Evolutionary conservation across 2,113 vertebrate genomes (phyloP), one percentile per base, ranked within the genome.

Genomic region (Corythornis cristatus): DNA sequence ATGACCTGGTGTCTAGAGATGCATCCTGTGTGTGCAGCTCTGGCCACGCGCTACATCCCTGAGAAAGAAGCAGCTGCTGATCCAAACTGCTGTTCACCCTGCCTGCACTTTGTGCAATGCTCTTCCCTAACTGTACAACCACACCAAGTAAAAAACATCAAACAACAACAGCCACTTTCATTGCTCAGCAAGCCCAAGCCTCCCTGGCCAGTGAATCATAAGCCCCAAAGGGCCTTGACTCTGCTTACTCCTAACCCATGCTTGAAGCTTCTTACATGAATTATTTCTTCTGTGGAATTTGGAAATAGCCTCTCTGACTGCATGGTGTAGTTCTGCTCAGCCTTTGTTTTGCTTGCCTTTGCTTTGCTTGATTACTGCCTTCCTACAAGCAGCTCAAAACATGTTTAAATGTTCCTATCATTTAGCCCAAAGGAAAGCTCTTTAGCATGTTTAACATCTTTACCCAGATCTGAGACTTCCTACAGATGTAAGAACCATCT

Each of bases 371-470:
- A 46, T 85, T 83, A 75, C 54, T 77, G 43, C 53, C 76, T 90
- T 78, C 33, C 88, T 42, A 56, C 15, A 66, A 90, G 65, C 73
- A 91, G 46, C 46, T 58, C 85, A 89, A 89, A 84, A 23, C 25
- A 9, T 14, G 19, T 70, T 89, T 88, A 93, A 89, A 56, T 95
- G 88, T 88, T 83, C 60, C 72, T 33, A 42, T 48, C 64, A 35
- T 54, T 88, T 83, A 91, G 72, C 83, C 76, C 4, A 5, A 81
- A 94, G 92, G 76, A 89, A 96, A 96, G 61, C 72, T 86, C n/a
- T 86, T 96, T 71, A 93, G 83, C 83, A 94, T 83, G 77, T 81
- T 83, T 80, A 77, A 89, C 35, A 77, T 83, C 65, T 88, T 76
- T 35, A 94, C 51, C 9, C 51, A 60, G 79, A 85, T 42, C 37